phyloP scores from a whole-genome alignment of 2,113 vertebrate genomes.

The Tachysurus vachellii region DNA sequence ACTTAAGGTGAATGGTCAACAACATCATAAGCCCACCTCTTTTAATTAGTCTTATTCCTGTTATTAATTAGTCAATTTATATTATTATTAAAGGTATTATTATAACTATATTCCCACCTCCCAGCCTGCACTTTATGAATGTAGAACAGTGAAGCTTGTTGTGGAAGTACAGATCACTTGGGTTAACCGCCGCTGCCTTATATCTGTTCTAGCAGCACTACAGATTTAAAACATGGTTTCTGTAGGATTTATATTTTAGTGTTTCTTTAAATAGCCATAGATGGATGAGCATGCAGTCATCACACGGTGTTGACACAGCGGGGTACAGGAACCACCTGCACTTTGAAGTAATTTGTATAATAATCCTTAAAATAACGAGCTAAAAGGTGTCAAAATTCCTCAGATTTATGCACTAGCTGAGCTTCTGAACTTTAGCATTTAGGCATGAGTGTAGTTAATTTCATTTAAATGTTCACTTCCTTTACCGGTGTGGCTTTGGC shows the following conservation, averaged over 20 bases:
- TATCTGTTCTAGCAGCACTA: neutral
- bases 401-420: neutral
- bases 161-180: neutral
- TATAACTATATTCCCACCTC: too few species aligned
- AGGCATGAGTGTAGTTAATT: neutral
- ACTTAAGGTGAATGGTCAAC: neutral
- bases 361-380: neutral
- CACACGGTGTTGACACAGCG: neutral
- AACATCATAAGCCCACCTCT: neutral
- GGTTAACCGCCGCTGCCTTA: neutral
- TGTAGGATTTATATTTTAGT: neutral
- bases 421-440: neutral
- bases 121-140: neutral
- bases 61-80: too few species aligned
- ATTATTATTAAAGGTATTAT: neutral
- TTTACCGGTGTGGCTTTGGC: neutral
- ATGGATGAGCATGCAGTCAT: neutral
- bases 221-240: neutral
- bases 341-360: neutral
- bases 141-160: neutral
- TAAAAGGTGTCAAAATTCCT: neutral
- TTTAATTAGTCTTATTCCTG: too few species aligned
- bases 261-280: neutral
- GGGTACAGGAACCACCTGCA: neutral
- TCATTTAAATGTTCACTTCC: neutral